Evolutionary conservation across 2,797 vertebrate genomes (phyloP).

Genomic region (Dicrostonyx torquatus): DNA sequence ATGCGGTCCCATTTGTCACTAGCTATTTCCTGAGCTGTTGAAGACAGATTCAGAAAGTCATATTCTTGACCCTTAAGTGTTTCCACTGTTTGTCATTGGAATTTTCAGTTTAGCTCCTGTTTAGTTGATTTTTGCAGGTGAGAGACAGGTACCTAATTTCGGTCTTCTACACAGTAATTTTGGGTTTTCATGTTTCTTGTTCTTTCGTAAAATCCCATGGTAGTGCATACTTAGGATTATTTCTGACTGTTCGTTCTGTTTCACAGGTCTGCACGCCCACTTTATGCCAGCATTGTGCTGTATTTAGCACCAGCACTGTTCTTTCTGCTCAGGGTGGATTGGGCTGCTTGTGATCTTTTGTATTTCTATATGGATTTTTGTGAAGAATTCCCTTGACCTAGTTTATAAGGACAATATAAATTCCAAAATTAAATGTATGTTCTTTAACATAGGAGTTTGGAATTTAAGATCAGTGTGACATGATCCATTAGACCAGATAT

Average conservation of each 20-base stretch:
- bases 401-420: constrained; percentile 43
- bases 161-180: not conserved
- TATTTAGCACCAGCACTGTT: not conserved
- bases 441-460: constrained; percentile 30
- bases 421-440: constrained; percentile 20
- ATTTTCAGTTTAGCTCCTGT: not conserved
- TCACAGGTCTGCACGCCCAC: not conserved
- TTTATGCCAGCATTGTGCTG: not conserved
- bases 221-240: not conserved
- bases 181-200: not conserved
- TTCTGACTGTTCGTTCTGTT: not conserved
- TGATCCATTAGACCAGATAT: not conserved
- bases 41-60: not conserved
- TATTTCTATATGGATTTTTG: not conserved
- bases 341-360: not conserved
- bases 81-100: not conserved
- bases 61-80: not conserved
- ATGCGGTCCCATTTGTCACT: not conserved
- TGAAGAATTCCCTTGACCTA: not conserved
- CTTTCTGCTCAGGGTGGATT: not conserved
- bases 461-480: constrained; percentile 15
- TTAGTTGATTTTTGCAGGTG: not conserved
- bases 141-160: not conserved
- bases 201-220: not conserved
- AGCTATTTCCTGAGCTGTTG: not conserved